phyloP scores from a whole-genome alignment of 2,113 vertebrate genomes.

The Epinephelus lanceolatus region DNA sequence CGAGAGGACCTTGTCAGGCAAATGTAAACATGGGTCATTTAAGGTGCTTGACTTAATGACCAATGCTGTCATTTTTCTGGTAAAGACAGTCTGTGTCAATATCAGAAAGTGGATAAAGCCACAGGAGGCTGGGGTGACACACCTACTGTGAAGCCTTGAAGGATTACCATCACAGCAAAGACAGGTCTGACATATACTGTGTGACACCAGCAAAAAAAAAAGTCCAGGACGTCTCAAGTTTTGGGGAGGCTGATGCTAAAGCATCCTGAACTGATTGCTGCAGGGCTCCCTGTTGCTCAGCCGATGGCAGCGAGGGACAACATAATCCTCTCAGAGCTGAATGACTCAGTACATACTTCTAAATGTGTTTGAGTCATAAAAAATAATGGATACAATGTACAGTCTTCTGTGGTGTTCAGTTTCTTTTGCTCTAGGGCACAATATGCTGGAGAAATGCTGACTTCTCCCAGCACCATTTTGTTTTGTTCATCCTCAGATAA shows the following conservation, averaged over 20 bases:
- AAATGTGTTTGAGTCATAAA: slow-evolving; percentile 71
- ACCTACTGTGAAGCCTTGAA: slow-evolving; percentile 22
- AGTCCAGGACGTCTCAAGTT: slow-evolving; percentile 41
- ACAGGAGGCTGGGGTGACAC: slow-evolving; percentile 10
- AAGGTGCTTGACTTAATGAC: slow-evolving; percentile 11
- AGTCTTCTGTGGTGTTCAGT: slow-evolving; percentile 47
- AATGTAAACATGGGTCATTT: not conserved
- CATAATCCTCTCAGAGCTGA: slow-evolving; percentile 65
- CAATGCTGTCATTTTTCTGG: not conserved
- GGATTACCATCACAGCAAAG: slow-evolving; percentile 22
- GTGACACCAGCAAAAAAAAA: slow-evolving; percentile 40
- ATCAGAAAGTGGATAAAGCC: slow-evolving; percentile 1
- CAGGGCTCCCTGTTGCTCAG: slow-evolving; percentile 53
- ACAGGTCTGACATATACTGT: slow-evolving; percentile 33
- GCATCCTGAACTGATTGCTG: slow-evolving; percentile 64
- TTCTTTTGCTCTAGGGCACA: slow-evolving; percentile 66
- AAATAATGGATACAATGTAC: slow-evolving; percentile 68
- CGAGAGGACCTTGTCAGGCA: not conserved
- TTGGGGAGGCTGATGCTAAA: slow-evolving; percentile 45
- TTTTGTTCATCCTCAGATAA: slow-evolving; percentile 72
- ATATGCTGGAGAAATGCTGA: slow-evolving; percentile 65
- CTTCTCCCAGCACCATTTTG: slow-evolving; percentile 63
- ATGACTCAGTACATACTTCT: slow-evolving; percentile 70
- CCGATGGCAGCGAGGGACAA: slow-evolving; percentile 52
- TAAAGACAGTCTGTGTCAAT: slow-evolving; percentile 9